Base-by-base conservation (phyloP, 2,888 invertebrate genomes). In the Sarcophaga rosellei region DNA sequence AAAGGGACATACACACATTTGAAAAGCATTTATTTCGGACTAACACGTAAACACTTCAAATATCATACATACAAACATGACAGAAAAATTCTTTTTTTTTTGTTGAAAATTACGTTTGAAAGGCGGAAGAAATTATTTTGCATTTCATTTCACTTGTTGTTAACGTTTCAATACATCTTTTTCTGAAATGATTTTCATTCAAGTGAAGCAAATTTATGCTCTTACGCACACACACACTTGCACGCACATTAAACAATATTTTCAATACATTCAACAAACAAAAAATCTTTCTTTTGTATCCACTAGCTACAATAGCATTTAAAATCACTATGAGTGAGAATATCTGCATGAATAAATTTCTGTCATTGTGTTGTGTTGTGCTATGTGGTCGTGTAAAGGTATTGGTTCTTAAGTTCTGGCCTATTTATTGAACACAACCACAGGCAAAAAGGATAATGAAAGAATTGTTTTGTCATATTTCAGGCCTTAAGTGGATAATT, bases 21-120 rank as follows among this genome's bases (percentile, higher is more conserved):
- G 12, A 87, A 87, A 87, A 83, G 83, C 84, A 84, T 87, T 88
- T 88, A 86, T 86, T 86, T 85, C 88, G 83, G 86, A 87, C 87
- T 73, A 88, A 87, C 88, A 87, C 88, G 84, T 77, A 66, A 57
- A 12, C 53, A 17, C 53, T 53, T 15, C 53, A 17, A 53, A 5
- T 15, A 12, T 10, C 17, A 15, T 10, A 53, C 12, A 53, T 47
- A 15, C 53, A 15, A 53, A 53, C 53, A 53, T 15, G 8, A 35
- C 35, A 35, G 35, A 35, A 35, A 1, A 35, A 35, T 35, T 2
- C 35, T 35, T 35, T 35, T 35, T 35, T 25, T 25, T 25, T 35
- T 35, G 8, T 53, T 53, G 12, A 53, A 53, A 53, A 47, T 47
- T 17, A 4, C 53, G 3, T 53, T 53, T 53, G 47, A 20, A 45